Conservation (phyloP, 2,888 invertebrate species). For the Maniola hyperantus region DNA sequence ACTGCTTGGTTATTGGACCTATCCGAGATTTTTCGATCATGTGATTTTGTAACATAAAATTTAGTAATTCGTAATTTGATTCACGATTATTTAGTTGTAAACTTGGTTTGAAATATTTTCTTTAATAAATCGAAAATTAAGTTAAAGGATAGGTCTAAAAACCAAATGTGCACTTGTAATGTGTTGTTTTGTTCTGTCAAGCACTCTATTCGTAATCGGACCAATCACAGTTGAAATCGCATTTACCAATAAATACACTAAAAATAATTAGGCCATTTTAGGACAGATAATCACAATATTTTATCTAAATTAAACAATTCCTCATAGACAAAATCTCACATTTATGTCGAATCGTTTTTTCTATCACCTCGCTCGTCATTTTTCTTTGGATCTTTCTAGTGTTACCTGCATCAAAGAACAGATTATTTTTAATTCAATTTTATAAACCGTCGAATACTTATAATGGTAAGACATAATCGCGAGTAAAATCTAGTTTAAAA, state of each 20-base stretch:
- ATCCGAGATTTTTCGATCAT: not conserved
- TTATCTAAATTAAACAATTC: constrained; percentile 71
- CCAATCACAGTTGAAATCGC: constrained; percentile 74
- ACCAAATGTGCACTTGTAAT: constrained; percentile 28
- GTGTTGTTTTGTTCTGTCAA: constrained; percentile 42
- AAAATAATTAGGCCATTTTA: constrained; percentile 81
- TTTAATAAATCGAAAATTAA: not conserved
- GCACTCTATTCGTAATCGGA: constrained; percentile 47
- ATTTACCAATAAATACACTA: constrained; percentile 76
- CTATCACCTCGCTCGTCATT: constrained; percentile 51
- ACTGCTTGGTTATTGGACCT: constrained; percentile 20
- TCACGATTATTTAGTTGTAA: not conserved
- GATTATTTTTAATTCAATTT: not conserved
- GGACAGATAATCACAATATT: constrained; percentile 79
- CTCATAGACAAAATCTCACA: constrained; percentile 53
- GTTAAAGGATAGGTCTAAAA: constrained; percentile 22
- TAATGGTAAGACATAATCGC: not conserved
- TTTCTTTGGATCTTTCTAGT: constrained; percentile 66
- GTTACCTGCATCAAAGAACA: constrained; percentile 39
- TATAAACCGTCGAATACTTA: not conserved
- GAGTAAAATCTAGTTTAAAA: constrained; percentile 3
- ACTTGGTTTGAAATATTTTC: not conserved
- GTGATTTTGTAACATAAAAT: not conserved
- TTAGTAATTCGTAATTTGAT: too few relatives aligned
- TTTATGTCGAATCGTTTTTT: constrained; percentile 50